These are phyloP conservation scores for Triplophysa bombifrons DNA, from an alignment of 2,797 vertebrate genomes.

Conservation along the genomic window DNA sequence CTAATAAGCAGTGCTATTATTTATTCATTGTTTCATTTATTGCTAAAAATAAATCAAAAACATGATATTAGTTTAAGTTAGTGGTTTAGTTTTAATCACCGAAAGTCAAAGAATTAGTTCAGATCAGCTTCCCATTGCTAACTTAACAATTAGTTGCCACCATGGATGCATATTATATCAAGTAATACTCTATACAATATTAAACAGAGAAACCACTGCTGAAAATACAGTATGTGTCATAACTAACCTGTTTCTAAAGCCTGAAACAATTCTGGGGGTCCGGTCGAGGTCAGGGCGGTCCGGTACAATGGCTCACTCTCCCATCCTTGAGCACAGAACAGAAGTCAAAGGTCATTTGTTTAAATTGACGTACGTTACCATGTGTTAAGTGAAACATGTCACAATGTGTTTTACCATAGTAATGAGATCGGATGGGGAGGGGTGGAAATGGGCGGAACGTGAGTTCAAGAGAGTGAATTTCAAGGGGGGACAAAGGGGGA, in stretches of 20 bases:
- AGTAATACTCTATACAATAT: neutral
- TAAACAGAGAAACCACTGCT: neutral
- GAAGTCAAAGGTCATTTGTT: neutral
- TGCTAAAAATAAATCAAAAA: neutral
- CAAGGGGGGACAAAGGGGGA: too few species aligned
- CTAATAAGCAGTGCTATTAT: neutral
- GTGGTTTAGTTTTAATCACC: neutral
- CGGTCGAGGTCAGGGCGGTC: constrained; percentile 54
- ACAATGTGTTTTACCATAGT: neutral
- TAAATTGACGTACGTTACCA: neutral
- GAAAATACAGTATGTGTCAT: neutral
- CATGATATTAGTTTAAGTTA: neutral
- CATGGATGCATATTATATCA: neutral
- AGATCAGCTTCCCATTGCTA: neutral
- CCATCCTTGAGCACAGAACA: constrained; percentile 60
- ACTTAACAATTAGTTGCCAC: neutral
- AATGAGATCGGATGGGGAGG: too few species aligned
- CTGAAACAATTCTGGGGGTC: constrained; percentile 73
- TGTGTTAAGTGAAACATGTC: neutral
- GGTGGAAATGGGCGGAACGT: too few species aligned
- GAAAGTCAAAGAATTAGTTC: neutral
- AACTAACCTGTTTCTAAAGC: constrained; percentile 75
- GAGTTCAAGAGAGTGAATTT: too few species aligned
- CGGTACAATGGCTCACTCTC: constrained; percentile 71
- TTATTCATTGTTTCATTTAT: neutral